Percentiles rank a stretch among this genome's conserved stretches.
phyloP scores from a whole-genome alignment of 2,797 vertebrate species.

The Bryconaethiops microstoma region DNA sequence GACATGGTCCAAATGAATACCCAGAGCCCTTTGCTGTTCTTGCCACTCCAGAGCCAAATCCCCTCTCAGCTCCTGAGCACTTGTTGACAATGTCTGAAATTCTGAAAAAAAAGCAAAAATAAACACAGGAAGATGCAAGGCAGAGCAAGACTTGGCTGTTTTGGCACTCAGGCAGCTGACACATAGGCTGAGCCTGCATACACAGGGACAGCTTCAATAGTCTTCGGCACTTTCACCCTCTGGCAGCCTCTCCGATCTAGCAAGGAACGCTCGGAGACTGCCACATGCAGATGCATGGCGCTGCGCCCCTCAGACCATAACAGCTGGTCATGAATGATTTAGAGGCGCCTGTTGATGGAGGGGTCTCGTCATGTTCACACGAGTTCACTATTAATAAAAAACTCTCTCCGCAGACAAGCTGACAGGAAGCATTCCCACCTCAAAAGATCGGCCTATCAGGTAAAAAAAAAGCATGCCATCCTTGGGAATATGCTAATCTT shows the following conservation, averaged over 20 bases:
- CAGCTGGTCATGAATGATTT: conserved; percentile 68
- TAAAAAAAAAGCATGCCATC: conserved; percentile 32
- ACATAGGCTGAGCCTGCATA: conserved; percentile 33
- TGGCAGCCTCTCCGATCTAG: conserved; percentile 51
- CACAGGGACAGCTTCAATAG: conserved; percentile 38
- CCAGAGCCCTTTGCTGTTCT: conserved; percentile 1
- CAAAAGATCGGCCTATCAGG: conserved; percentile 31
- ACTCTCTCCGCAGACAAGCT: conserved; percentile 32
- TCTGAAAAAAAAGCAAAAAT: conserved; percentile 2
- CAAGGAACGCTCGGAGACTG: conserved; percentile 42
- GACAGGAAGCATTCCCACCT: conserved; percentile 28
- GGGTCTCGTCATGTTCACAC: conserved; percentile 57
- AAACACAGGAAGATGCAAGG: neutral
- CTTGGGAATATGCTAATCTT: conserved; percentile 24
- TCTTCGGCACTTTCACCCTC: conserved; percentile 40
- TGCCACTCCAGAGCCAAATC: conserved; percentile 9
- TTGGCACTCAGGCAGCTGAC: conserved; percentile 40
- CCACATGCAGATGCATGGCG: conserved; percentile 33
- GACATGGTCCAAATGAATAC: conserved; percentile 8
- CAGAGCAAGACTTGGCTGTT: conserved; percentile 31
- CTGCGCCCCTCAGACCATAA: conserved; percentile 41
- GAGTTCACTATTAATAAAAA: conserved; percentile 60
- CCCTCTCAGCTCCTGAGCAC: conserved; percentile 24
- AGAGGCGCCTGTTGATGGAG: conserved; percentile 50
- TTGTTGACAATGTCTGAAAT: conserved; percentile 18